These are phyloP conservation scores for Dicycla oo DNA, from an alignment of 2,888 invertebrate genomes.

Conservation along the genomic window DNA sequence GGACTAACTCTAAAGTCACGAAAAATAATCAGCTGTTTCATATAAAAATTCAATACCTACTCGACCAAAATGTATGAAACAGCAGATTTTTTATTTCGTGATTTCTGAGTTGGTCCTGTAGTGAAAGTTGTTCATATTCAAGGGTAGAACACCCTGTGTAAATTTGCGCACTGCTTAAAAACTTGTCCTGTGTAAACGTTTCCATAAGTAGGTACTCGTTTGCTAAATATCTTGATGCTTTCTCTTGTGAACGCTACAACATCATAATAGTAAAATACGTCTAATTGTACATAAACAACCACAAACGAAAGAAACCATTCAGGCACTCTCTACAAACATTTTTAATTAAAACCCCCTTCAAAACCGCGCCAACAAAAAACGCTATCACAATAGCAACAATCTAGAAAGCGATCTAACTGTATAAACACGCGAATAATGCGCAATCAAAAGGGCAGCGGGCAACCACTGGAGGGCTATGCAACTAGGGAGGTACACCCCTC, in stretches of 20 bases:
- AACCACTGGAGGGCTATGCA: constrained; percentile 81
- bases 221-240: constrained; percentile 12
- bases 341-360: constrained; percentile 89
- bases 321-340: constrained; percentile 81
- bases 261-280: constrained; percentile 18
- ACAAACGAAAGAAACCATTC: constrained; percentile 75
- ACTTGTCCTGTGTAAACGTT: no score
- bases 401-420: constrained; percentile 90
- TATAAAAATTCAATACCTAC: no score
- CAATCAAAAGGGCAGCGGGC: constrained; percentile 89
- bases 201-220: neutral
- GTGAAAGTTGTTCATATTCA: no score
- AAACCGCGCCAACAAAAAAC: constrained; percentile 84
- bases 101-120: no score
- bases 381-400: constrained; percentile 89
- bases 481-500: constrained; percentile 66
- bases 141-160: no score
- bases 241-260: constrained; percentile 10
- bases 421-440: constrained; percentile 89
- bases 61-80: no score
- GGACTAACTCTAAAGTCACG: no score
- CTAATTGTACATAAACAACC: constrained; percentile 49
- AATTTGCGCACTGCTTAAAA: no score
- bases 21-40: no score
- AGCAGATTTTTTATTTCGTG: no score